phyloP scores from a whole-genome alignment of 2,797 vertebrate genomes.

The Valencia hispanica region DNA sequence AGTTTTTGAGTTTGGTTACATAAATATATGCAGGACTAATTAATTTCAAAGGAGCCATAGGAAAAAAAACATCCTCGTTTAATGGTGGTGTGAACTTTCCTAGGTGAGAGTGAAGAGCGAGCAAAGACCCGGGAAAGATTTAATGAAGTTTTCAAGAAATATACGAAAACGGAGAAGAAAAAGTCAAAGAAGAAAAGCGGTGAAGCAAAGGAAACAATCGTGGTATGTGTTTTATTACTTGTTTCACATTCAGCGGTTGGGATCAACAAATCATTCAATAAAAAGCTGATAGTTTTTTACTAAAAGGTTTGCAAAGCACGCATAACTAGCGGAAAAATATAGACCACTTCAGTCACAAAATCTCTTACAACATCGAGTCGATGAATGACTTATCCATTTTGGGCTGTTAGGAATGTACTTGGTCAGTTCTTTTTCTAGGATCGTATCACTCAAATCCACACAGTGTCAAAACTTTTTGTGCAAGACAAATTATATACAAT shows the following conservation, averaged over 20 bases:
- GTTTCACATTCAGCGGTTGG: neutral
- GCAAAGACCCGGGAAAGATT: constrained; percentile 89
- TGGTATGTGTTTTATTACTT: constrained; percentile 74
- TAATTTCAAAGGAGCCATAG: neutral
- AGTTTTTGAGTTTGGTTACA: neutral
- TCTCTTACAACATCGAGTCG: neutral
- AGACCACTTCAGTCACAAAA: neutral
- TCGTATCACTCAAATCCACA: neutral
- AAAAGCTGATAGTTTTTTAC: neutral
- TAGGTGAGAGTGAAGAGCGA: constrained; percentile 90
- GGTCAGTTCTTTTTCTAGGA: neutral
- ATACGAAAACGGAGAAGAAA: constrained; percentile 80
- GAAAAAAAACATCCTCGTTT: neutral
- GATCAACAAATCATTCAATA: neutral
- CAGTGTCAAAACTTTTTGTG: neutral
- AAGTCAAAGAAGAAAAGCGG: constrained; percentile 80
- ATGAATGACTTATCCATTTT: too few relatives aligned
- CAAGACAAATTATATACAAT: neutral
- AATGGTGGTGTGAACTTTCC: constrained; percentile 22
- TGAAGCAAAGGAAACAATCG: constrained; percentile 81
- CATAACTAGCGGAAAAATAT: neutral
- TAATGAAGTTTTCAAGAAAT: constrained; percentile 89
- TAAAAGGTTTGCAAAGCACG: neutral
- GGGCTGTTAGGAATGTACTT: too few relatives aligned
- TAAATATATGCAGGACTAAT: neutral